phyloP scores from a whole-genome alignment of 2,113 vertebrate genomes.

The Amia ocellicauda region DNA sequence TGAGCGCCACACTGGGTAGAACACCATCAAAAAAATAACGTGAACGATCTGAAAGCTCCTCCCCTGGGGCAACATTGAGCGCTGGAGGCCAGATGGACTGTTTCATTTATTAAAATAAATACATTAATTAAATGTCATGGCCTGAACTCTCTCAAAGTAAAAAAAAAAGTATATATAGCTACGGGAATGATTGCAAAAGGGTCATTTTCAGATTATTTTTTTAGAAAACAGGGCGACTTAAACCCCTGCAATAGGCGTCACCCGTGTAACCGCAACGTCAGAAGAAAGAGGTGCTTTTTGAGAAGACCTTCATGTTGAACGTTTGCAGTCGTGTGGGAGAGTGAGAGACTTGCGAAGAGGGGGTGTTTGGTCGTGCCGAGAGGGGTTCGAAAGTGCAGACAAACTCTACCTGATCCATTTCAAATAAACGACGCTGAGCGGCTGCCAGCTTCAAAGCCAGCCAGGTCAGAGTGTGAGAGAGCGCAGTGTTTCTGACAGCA shows the following conservation, averaged over 20 bases:
- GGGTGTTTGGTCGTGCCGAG: slow-evolving; percentile 5
- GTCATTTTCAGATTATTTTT: not conserved
- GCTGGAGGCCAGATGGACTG: no score
- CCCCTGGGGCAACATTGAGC: no score
- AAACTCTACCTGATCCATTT: slow-evolving; percentile 52
- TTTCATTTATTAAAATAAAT: not conserved
- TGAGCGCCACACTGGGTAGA: no score
- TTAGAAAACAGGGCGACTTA: not conserved
- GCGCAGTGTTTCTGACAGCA: no score
- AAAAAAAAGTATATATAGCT: not conserved
- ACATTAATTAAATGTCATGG: not conserved
- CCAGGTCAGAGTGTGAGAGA: no score
- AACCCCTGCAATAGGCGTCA: not conserved
- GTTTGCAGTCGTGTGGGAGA: slow-evolving; percentile 5
- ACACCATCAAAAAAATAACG: no score
- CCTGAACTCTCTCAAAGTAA: no score
- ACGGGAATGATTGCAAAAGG: not conserved
- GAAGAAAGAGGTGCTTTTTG: slow-evolving; percentile 6
- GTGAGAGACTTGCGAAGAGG: slow-evolving; percentile 16
- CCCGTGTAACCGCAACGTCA: not conserved
- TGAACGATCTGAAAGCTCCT: no score
- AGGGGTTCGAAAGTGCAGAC: slow-evolving; percentile 54
- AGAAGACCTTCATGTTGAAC: slow-evolving; percentile 9
- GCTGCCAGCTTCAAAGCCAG: no score
- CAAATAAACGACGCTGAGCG: slow-evolving; percentile 44